phyloP scores from a whole-genome alignment of 2,888 invertebrate species.

The Frankliniella fusca region DNA sequence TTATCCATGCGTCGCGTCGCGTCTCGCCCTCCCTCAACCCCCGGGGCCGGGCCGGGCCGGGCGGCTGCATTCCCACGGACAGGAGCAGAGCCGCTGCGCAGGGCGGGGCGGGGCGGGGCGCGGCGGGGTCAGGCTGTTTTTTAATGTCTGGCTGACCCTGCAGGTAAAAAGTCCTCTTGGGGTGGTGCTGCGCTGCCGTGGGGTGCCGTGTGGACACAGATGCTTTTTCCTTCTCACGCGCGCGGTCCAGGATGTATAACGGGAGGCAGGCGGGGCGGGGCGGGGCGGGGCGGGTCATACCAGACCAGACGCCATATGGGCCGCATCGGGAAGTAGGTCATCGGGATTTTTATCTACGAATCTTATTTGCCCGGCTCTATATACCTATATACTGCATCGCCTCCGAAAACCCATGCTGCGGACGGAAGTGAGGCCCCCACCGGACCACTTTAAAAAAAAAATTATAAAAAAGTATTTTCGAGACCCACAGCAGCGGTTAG shows the following conservation, averaged over 20 bases:
- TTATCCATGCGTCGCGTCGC: too few species aligned
- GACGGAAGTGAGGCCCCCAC: too few species aligned
- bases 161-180: neutral
- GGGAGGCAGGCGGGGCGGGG: too few species aligned
- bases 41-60: neutral
- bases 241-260: neutral
- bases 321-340: neutral
- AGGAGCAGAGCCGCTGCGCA: too few species aligned
- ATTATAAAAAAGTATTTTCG: too few species aligned
- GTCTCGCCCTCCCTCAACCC: neutral
- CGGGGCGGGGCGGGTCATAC: too few species aligned
- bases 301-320: too few species aligned
- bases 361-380: neutral
- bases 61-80: constrained; percentile 4
- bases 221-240: constrained; percentile 12
- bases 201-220: constrained; percentile 13
- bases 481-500: too few species aligned
- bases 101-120: too few species aligned
- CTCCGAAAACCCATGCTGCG: too few species aligned
- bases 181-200: neutral
- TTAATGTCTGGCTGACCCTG: constrained; percentile 4
- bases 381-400: too few species aligned
- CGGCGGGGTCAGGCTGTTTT: constrained; percentile 3
- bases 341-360: neutral
- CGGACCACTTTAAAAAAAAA: too few species aligned